A percentile compares a stretch with the other conserved stretches of the same genome.
Evolutionary conservation across 2,113 vertebrate genomes (phyloP).

Genomic region (Eulemur rufifrons): DNA sequence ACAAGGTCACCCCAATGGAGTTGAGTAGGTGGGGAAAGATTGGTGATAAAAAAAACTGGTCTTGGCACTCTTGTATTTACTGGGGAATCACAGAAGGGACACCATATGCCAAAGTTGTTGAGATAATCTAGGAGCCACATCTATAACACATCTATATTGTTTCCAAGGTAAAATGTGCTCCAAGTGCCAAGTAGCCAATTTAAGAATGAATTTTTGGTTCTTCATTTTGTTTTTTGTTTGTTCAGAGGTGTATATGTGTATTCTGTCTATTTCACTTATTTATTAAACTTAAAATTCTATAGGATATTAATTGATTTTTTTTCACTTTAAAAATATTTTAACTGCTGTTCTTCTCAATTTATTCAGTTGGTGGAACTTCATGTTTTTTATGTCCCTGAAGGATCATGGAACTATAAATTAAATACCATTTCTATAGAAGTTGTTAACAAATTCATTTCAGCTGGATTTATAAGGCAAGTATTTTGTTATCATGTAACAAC

Average conservation of each 20-base stretch:
- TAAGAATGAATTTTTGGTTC: background rate
- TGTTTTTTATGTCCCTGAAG: slow-evolving; percentile 92
- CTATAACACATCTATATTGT: background rate
- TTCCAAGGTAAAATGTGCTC: background rate
- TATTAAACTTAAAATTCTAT: slow-evolving; percentile 37
- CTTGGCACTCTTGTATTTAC: background rate
- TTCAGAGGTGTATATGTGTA: background rate
- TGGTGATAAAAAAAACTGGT: slow-evolving; percentile 8
- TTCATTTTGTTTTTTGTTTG: slow-evolving; percentile 24
- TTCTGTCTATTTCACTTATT: slow-evolving; percentile 28
- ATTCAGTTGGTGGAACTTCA: slow-evolving; percentile 93
- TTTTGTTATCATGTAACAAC: slow-evolving; percentile 13
- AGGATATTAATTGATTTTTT: background rate
- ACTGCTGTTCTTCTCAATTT: slow-evolving; percentile 62
- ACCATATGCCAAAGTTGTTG: background rate
- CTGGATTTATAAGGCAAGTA: slow-evolving; percentile 93
- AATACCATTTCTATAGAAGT: slow-evolving; percentile 91
- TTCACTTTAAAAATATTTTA: slow-evolving; percentile 52
- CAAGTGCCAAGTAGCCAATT: background rate
- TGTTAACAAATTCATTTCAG: slow-evolving; percentile 90
- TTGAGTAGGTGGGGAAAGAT: background rate
- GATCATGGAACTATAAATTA: slow-evolving; percentile 92
- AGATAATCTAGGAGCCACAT: background rate
- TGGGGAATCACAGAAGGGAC: background rate
- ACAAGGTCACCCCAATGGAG: background rate